Conservation (phyloP, 2,888 invertebrate genomes). For the Coleophora flavipennella region DNA sequence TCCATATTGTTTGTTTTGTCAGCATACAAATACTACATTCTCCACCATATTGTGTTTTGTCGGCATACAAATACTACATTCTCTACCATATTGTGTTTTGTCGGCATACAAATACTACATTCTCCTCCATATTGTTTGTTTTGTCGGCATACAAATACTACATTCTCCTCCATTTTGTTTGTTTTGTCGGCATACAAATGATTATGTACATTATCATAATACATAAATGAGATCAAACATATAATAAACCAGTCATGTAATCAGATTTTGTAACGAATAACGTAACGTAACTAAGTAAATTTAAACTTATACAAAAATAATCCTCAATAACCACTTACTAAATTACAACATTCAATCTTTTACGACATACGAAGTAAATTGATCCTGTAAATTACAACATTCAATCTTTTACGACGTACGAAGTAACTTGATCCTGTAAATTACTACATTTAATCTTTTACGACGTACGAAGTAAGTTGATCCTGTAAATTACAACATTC, state of each 20-base stretch:
- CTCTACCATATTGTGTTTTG: slow-evolving; percentile 6
- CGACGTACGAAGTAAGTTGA: too few relatives aligned
- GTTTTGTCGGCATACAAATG: slow-evolving; percentile 13
- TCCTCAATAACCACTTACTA: slow-evolving; percentile 5
- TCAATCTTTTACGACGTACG: too few relatives aligned
- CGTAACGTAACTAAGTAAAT: slow-evolving; percentile 28
- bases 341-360: too few relatives aligned
- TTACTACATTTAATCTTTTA: too few relatives aligned
- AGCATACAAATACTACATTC: too few relatives aligned
- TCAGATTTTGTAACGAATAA: slow-evolving; percentile 36
- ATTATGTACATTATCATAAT: slow-evolving; percentile 53
- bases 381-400: too few relatives aligned
- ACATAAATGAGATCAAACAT: slow-evolving; percentile 64
- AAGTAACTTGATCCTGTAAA: too few relatives aligned
- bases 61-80: too few relatives aligned
- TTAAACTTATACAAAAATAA: slow-evolving; percentile 28
- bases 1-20: slow-evolving; percentile 8
- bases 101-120: too few relatives aligned
- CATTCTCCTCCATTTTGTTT: slow-evolving; percentile 6
- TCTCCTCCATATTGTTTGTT: slow-evolving; percentile 8
- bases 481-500: too few relatives aligned
- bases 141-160: too few relatives aligned
- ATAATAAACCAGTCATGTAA: slow-evolving; percentile 44
- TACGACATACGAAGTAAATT: too few relatives aligned
- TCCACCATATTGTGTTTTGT: slow-evolving; percentile 7